Evolutionary conservation across 2,113 vertebrate genomes (phyloP).

Genomic region (Actenoides lindsayi): DNA sequence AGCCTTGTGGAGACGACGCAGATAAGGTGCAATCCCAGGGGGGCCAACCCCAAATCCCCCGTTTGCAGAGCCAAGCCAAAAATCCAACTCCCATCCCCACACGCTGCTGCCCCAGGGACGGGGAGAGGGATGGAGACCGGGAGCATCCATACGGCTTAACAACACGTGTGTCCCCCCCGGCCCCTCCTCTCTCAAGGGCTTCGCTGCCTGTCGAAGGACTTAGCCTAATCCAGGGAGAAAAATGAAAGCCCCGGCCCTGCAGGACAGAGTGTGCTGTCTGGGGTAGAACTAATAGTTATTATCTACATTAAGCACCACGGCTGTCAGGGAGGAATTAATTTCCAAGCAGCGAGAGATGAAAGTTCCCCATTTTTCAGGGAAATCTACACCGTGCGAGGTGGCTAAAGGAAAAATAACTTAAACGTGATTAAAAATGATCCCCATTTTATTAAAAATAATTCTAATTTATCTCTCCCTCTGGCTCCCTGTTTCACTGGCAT

Average conservation of each 20-base stretch:
- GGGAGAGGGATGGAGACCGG: background rate
- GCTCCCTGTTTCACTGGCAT: background rate
- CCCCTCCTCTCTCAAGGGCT: background rate
- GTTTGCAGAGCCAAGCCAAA: background rate
- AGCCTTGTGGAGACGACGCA: background rate
- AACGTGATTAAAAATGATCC: conserved; percentile 65
- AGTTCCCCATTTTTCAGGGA: conserved; percentile 65
- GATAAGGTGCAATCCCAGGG: too few relatives aligned
- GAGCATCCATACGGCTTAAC: background rate
- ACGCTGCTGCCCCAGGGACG: background rate
- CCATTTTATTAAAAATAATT: conserved; percentile 67
- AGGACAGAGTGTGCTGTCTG: conserved; percentile 27
- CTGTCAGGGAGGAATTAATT: conserved; percentile 67
- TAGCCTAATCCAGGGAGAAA: conserved; percentile 22
- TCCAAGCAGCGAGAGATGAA: conserved; percentile 41
- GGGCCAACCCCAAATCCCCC: background rate
- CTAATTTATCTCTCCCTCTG: conserved; percentile 53
- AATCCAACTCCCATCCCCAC: background rate
- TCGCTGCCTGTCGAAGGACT: background rate
- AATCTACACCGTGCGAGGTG: background rate
- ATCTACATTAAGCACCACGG: conserved; percentile 56
- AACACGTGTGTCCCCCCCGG: background rate
- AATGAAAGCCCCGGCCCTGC: background rate
- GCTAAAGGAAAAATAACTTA: conserved; percentile 51
- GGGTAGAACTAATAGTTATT: conserved; percentile 66